A percentile compares a stretch with the other conserved stretches of the same genome.
These are phyloP conservation scores for Papilio demoleus DNA, from an alignment of 2,888 invertebrate species.

Conservation along the genomic window DNA sequence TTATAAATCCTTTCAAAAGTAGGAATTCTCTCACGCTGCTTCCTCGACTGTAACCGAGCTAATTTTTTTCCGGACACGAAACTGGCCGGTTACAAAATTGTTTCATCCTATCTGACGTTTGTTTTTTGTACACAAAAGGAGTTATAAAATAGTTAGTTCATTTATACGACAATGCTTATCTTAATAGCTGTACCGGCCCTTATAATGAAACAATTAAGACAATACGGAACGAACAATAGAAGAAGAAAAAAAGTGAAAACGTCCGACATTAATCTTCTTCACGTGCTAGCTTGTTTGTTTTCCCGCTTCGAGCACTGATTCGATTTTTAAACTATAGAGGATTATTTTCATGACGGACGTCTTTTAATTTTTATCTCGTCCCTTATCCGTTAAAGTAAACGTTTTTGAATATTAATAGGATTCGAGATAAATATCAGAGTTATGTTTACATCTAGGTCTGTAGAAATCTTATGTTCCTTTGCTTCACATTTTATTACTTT, in stretches of 20 bases:
- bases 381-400: slow-evolving; percentile 45
- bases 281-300: slow-evolving; percentile 67
- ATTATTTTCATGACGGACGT: slow-evolving; percentile 53
- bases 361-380: slow-evolving; percentile 53
- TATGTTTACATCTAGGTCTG: slow-evolving; percentile 38
- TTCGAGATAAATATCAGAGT: slow-evolving; percentile 42
- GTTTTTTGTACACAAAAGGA: slow-evolving; percentile 33
- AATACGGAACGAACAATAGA: slow-evolving; percentile 56
- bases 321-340: slow-evolving; percentile 60
- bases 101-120: slow-evolving; percentile 20
- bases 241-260: slow-evolving; percentile 47
- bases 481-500: neutral
- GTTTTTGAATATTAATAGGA: slow-evolving; percentile 52
- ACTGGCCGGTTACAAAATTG: slow-evolving; percentile 26
- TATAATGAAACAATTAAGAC: slow-evolving; percentile 76
- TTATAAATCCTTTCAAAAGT: slow-evolving; percentile 12
- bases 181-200: slow-evolving; percentile 59
- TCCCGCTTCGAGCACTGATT: slow-evolving; percentile 65
- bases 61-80: slow-evolving; percentile 23
- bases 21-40: slow-evolving; percentile 26
- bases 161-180: slow-evolving; percentile 52
- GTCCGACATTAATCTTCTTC: slow-evolving; percentile 70
- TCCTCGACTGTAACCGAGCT: slow-evolving; percentile 21
- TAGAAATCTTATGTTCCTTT: no score
- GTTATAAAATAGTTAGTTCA: slow-evolving; percentile 34